These are phyloP conservation scores for Drosophila multiciliata DNA, from an alignment of 2,888 invertebrate species.

Conservation along the genomic window DNA sequence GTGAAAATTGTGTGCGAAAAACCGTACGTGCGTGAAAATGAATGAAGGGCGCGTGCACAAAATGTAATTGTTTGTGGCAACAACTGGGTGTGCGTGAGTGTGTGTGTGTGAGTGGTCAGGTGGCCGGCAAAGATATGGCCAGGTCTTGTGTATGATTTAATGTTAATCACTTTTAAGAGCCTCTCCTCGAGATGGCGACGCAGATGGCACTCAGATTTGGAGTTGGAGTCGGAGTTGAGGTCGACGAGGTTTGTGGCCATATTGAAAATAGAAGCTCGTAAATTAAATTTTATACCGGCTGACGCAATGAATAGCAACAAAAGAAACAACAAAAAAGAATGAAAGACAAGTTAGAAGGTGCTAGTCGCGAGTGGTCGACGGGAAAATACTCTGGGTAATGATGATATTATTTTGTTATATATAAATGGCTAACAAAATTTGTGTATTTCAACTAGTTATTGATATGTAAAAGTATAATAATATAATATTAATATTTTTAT, in stretches of 20 bases:
- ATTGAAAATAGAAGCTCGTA: conserved; percentile 78
- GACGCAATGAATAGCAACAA: conserved; percentile 70
- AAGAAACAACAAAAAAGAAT: background rate
- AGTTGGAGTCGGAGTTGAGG: conserved; percentile 2
- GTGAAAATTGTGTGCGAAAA: conserved; percentile 80
- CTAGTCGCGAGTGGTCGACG: background rate
- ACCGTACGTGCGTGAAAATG: conserved; percentile 80
- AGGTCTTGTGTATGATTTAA: conserved; percentile 70
- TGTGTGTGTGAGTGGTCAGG: conserved; percentile 60
- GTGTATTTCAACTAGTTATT: too few relatives aligned
- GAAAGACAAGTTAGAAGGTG: background rate
- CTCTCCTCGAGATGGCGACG: conserved; percentile 16
- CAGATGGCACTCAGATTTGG: background rate
- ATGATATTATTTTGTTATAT: background rate
- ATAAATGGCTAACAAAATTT: background rate
- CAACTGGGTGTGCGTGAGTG: conserved; percentile 1
- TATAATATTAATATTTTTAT: too few relatives aligned
- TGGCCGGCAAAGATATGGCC: conserved; percentile 69
- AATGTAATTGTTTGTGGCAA: conserved; percentile 70
- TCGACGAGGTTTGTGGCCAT: conserved; percentile 33
- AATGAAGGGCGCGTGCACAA: conserved; percentile 65
- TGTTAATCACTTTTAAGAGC: conserved; percentile 76
- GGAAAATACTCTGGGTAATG: background rate
- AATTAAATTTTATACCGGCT: conserved; percentile 78
- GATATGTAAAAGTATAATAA: background rate